Conservation (phyloP, 2,888 invertebrate species). For the Sepioteuthis lessoniana region DNA sequence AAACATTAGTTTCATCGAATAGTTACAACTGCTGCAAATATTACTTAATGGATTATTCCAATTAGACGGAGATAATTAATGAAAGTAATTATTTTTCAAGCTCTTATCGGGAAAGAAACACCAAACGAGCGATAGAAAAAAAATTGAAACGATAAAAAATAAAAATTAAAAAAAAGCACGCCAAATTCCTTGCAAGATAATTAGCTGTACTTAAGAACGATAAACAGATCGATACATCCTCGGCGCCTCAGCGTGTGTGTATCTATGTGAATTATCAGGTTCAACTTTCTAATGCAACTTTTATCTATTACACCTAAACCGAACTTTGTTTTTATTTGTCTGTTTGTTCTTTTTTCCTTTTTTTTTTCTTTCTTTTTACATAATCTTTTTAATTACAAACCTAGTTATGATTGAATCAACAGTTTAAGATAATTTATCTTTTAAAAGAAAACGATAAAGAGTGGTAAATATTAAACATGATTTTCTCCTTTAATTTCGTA, state of each 20-base stretch:
- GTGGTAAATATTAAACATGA: background rate
- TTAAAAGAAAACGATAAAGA: background rate
- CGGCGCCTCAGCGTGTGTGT: background rate
- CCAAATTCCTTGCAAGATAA: background rate
- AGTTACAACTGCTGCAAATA: background rate
- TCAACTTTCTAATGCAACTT: background rate
- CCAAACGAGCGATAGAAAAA: background rate
- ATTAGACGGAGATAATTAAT: background rate
- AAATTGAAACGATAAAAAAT: too few species aligned
- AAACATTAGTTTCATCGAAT: background rate
- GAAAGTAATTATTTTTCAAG: conserved; percentile 23
- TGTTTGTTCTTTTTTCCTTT: too few species aligned
- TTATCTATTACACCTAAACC: background rate
- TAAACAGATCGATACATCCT: background rate
- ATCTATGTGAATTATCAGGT: background rate
- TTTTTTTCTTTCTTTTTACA: background rate
- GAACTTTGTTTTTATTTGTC: background rate
- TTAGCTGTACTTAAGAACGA: background rate
- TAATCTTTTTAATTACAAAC: background rate
- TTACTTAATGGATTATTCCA: background rate
- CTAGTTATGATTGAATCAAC: background rate
- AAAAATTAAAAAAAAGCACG: background rate
- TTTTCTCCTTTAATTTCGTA: background rate
- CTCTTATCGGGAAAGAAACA: background rate
- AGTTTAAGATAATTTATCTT: background rate